Base-by-base conservation (phyloP, 2,113 vertebrate genomes). In the Circaetus gallicus region DNA sequence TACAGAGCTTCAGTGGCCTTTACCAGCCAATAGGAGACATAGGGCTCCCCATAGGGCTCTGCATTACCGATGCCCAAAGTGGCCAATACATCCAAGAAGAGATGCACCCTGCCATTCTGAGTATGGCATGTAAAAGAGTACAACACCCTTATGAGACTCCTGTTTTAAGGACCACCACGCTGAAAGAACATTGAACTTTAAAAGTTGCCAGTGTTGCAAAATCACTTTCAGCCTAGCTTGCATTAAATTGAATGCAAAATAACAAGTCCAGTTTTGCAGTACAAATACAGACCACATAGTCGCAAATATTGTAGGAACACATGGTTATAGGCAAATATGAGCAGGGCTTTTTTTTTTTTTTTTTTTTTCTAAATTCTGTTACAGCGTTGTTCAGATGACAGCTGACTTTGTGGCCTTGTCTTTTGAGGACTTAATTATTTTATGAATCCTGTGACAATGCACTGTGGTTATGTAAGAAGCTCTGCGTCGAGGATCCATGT, bases 401-500 rank as follows among this genome's bases (percentile, higher is more conserved):
- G 56, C 26, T 89, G 58, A 40, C 45, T 77, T 67, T 62, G 19
- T 58, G 47, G 36, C 22, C 31, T 78, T 85, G 26, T 78, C 29
- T 63, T 93, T 77, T 91, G 80, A 72, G 74, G 26, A 52, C 26
- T 89, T 58, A 34, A 42, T 84, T 71, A 5, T 84, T 65, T 55
- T 50, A 66, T 34, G 52, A 45, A 80, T 56, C 16, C 32, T 16
- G 11, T 76, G 56, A 40, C 66, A n/a, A 34, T 14, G 21, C 4
- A 2, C 38, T 53, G 22, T 8, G 8, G 26, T 72, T 40, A 6
- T 16, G 1, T 34, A 22, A 78, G 38, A 24, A 80, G 43, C 38
- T 83, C 38, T 53, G 24, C 3, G 1, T 42, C 1, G 21, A 42
- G 0, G 0, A 53, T 47, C 43, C 22, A 8, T 7, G 28, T 8